Evolutionary conservation across 2,888 invertebrate species (phyloP), one percentile per base, ranked within the genome.

Genomic region (Drosophila peninsularis): DNA sequence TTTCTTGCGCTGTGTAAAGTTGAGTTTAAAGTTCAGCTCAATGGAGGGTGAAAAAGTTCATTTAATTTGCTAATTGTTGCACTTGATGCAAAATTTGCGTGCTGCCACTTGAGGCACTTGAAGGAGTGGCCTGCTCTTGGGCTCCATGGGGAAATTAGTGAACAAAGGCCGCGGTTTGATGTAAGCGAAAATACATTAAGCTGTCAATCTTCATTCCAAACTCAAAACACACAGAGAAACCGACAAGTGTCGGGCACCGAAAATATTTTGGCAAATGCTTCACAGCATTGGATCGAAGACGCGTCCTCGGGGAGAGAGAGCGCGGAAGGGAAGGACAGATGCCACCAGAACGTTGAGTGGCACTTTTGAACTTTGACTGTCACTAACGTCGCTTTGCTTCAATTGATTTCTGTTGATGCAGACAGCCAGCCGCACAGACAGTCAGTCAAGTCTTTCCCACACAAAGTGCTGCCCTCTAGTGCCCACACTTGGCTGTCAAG

Each of bases 321-420:
- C 4, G 27, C 0, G 37, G 50, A 44, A 42, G 24, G 34, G 17
- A 37, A 21, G 60, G 34, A 49, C 30, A 55, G 57, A 73, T 77
- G 75, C 63, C 68, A 62, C 64, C 65, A 70, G 53, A 61, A 42
- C 70, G 64, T 71, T 77, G 79, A 85, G 88, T 81, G 78, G 77
- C 86, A 85, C 83, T 85, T 85, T 82, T 85, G 86, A 88, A 88
- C 86, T 85, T 85, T 85, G 79, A 67, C 81, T 66, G 80, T 72
- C 75, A 75, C 69, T 69, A 77, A 55, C 61, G 77, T 75, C 69
- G 73, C 57, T 78, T 56, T 64, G 75, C 78, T 69, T 72, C 84
- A 82, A 83, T 83, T 84, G 85, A 85, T 79, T 76, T 71, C 71
- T 65, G 76, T 71, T 71, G 64, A 64, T 63, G 64, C 60, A 50